Base-by-base conservation (phyloP, 1,140 invertebrate genomes). In the Dreissena rostriformis region DNA sequence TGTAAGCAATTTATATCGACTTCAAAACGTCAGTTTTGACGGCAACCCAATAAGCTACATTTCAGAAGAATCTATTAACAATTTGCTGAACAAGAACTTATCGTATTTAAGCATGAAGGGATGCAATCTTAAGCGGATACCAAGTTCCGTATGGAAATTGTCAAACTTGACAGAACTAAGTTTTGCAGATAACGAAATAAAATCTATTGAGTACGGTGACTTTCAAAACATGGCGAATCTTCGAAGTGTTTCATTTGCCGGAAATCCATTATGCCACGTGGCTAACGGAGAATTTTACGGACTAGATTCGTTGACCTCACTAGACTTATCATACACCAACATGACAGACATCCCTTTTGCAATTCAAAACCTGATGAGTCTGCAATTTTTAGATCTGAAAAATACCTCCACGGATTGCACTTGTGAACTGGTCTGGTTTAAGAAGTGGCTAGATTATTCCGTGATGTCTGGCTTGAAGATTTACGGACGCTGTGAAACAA, bases 141-240 rank as follows among this genome's bases (percentile, higher is more conserved):
- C 82, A 24, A 74, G 82, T 2, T 72, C 72, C 0, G 77, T 84
- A n/a, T 76, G 52, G 11, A 55, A 84, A 29, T 29, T 84, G 6
- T 24, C 12, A 0, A 61, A 61, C 68, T 29, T 84, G 10, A 15
- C 28, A 19, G 55, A 68, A 17, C 82, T 84, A 17, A 74, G 77
- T 26, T 39, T 84, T n/a, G 68, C 72, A 12, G 26, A 71, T n/a
- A 84, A 84, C 52, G 0, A 70, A 57, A 84, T 84, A 15, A 61
- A 74, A 28, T 76, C 73, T 63, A 84, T 84, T 26, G 82, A 84
- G 53, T 68, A 74, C 22, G 77, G 65, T 11, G 82, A 84, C 24
- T 26, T 84, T n/a, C 73, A 77, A 8, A 53, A 77, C 24, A 28
- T 84, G 24, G 24, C 11, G 17, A 77, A 26, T 22, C 28, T 84